Base-by-base conservation (phyloP, 2,113 vertebrate genomes). In the Megalops atlanticus region DNA sequence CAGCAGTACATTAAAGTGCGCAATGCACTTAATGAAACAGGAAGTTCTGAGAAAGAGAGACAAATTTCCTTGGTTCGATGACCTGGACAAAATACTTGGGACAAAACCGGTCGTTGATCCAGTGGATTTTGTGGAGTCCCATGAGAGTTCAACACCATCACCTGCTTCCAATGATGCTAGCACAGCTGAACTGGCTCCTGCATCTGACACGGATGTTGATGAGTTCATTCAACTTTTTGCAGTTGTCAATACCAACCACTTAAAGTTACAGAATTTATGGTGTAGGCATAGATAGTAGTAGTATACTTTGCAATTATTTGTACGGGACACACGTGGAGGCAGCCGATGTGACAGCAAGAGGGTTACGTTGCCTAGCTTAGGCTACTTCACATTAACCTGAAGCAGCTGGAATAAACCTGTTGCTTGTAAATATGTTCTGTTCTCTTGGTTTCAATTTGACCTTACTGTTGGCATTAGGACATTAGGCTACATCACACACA, bases 1-100 rank as follows among this genome's bases (percentile, higher is more conserved):
- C 69, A 71, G 11, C 27, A 75, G 38, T 75, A 75, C 41, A 75
- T 75, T 35, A 45, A 75, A n/a, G 14, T 75, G 39, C 74, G 39
- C 18, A 38, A 75, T 43, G 38, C 15, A 14, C 39, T 75, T 11
- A 15, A 18, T 45, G 12, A 38, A 45, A 75, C 0, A 14, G 74
- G 74, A 38, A 0, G 74, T 41, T 41, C 74, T 40, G 39, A 14
- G 21, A n/a, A 75, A 3, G 74, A 75, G 38, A 75, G 74, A 75
- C 38, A 38, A 75, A 45, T 75, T 75, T 43, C 38, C 16, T 14
- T 75, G 74, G 74, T 75, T 39, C 18, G 74, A 75, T 8, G 74
- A 40, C 18, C 24, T 75, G 74, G 74, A 75, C 38, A n/a, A 45
- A 75, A 43, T 43, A 41, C 72, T 27, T 40, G 2, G 72, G 8